Conservation (phyloP, 1,140 invertebrate genomes). For the Bombus difficillimus region DNA sequence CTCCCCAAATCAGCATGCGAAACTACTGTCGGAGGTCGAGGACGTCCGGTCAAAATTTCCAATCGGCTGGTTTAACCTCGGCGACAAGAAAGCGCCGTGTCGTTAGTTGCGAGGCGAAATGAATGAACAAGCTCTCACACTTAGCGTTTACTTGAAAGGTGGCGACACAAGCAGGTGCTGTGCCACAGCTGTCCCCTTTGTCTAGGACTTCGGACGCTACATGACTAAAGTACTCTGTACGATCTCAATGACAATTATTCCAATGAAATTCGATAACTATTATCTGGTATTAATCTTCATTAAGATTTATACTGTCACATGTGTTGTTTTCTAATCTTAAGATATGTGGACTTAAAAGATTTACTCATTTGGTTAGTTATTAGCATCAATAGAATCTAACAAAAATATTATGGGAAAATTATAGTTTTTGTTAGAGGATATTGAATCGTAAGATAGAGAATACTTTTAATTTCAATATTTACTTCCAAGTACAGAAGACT, state of each 20-base stretch:
- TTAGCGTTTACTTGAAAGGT: conserved; percentile 46
- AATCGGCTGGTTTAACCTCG: conserved; percentile 25
- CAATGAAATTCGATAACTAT: neutral
- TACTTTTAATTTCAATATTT: no score
- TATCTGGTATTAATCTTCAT: neutral
- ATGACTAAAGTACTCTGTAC: conserved; percentile 5
- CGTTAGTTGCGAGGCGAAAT: conserved; percentile 9
- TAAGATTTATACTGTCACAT: neutral
- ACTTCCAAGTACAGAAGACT: no score
- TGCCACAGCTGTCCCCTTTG: conserved; percentile 57
- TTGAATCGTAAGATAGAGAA: no score
- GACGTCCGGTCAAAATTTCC: conserved; percentile 51
- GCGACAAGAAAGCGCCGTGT: neutral
- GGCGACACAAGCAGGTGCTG: conserved; percentile 61
- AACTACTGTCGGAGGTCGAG: conserved; percentile 38
- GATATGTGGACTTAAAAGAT: neutral
- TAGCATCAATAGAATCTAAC: no score
- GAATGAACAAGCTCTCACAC: conserved; percentile 34
- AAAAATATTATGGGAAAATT: no score
- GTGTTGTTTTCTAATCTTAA: neutral
- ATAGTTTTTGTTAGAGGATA: no score
- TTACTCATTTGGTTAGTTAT: neutral
- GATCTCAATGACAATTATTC: conserved; percentile 1
- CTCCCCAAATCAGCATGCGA: conserved; percentile 14
- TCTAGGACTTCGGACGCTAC: conserved; percentile 45